Percentiles rank a stretch among this genome's conserved stretches.
Conservation (phyloP, 2,888 invertebrate genomes). For the Sialis lutaria region DNA sequence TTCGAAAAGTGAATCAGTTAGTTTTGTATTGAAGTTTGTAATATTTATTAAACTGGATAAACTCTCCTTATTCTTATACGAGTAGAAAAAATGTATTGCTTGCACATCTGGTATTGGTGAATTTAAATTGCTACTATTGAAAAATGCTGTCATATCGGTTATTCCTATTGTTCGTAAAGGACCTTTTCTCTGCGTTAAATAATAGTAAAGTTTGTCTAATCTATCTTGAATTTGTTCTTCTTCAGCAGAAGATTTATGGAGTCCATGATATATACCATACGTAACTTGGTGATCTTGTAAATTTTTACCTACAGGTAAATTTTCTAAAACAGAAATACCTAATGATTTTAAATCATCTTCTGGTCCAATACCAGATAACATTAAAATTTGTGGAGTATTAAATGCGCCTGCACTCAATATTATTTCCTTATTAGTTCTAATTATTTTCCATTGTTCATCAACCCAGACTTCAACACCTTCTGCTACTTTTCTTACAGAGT, state of each 20-base stretch:
- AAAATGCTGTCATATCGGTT: conserved; percentile 29
- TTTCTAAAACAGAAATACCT: conserved; percentile 24
- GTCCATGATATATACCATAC: neutral
- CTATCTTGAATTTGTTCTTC: conserved; percentile 2
- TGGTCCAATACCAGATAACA: conserved; percentile 49
- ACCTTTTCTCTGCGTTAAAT: conserved; percentile 30
- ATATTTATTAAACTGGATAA: conserved; percentile 15
- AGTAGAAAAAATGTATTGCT: conserved; percentile 23
- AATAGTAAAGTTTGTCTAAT: conserved; percentile 23
- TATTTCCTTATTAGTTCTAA: conserved; percentile 36
- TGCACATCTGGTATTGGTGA: conserved; percentile 32
- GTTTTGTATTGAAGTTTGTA: conserved; percentile 18
- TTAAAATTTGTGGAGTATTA: conserved; percentile 46
- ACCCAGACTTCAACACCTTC: conserved; percentile 25
- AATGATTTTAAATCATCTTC: conserved; percentile 27
- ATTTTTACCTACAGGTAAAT: conserved; percentile 35
- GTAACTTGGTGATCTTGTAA: conserved; percentile 33
- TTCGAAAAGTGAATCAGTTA: conserved; percentile 8
- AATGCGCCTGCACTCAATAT: conserved; percentile 48
- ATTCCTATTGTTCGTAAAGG: conserved; percentile 23
- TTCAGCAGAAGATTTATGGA: neutral
- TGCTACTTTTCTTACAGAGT: conserved; percentile 25
- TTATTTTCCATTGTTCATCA: conserved; percentile 15
- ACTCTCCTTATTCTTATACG: conserved; percentile 17
- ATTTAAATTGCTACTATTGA: conserved; percentile 25